Evolutionary conservation across 2,113 vertebrate species (phyloP).

Genomic region (Gadus chalcogrammus): DNA sequence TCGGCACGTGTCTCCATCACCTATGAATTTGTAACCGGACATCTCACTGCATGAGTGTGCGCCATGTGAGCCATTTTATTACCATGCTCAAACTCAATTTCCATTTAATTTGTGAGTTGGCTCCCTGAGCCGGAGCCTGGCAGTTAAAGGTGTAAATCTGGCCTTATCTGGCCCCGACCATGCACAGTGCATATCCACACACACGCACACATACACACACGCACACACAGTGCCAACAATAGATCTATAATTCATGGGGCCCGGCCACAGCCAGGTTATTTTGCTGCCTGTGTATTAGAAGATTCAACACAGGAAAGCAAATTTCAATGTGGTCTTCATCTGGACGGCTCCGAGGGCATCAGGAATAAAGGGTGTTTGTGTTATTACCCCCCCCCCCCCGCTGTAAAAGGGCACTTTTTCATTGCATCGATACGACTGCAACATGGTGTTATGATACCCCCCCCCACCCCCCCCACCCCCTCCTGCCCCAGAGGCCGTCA

Average conservation of each 20-base stretch:
- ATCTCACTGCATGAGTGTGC: constrained; percentile 44
- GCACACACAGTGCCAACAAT: constrained; percentile 71
- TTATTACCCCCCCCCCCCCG: constrained; percentile 11
- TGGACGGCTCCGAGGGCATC: constrained; percentile 56
- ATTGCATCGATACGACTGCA: constrained; percentile 35
- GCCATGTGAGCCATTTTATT: constrained; percentile 64
- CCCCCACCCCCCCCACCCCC: too few species aligned
- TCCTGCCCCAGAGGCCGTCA: not conserved
- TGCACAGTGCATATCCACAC: constrained; percentile 76
- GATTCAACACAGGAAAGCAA: constrained; percentile 61
- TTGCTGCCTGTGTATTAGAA: constrained; percentile 68
- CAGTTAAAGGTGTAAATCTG: constrained; percentile 78
- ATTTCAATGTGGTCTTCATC: constrained; percentile 65
- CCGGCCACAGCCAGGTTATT: constrained; percentile 69
- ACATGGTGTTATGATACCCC: not conserved
- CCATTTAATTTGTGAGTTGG: constrained; percentile 76
- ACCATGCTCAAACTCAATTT: constrained; percentile 76
- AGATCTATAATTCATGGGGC: constrained; percentile 79
- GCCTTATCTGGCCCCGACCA: constrained; percentile 77
- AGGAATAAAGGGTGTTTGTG: constrained; percentile 33
- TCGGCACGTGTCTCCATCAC: constrained; percentile 26
- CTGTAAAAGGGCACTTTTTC: constrained; percentile 22
- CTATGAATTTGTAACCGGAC: constrained; percentile 52
- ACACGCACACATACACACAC: constrained; percentile 70
- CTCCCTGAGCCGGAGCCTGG: constrained; percentile 64